A percentile compares a stretch with the other conserved stretches of the same genome.
These are phyloP conservation scores for Gymnoscopelus braueri DNA, from an alignment of 2,797 vertebrate species.

Conservation along the genomic window DNA sequence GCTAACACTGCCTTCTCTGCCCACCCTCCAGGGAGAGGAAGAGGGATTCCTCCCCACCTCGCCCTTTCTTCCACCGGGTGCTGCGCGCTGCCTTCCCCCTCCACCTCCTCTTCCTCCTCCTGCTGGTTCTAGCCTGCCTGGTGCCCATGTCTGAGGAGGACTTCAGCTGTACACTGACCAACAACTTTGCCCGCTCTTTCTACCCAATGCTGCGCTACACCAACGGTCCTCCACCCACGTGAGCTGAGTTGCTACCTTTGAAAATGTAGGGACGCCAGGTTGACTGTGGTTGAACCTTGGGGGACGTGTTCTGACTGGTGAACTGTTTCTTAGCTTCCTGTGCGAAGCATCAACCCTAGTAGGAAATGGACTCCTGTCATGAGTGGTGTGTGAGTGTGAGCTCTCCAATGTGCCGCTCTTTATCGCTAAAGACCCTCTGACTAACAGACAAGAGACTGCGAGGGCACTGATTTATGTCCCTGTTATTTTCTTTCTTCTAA, in stretches of 20 bases:
- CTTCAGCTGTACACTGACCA: conserved; percentile 90
- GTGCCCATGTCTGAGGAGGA: conserved; percentile 86
- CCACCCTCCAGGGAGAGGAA: conserved; percentile 70
- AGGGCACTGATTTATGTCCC: neutral
- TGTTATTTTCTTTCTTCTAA: neutral
- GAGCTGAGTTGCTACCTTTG: conserved; percentile 44
- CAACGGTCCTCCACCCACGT: conserved; percentile 93
- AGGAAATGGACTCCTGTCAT: neutral
- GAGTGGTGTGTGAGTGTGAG: neutral
- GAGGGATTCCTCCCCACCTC: conserved; percentile 47
- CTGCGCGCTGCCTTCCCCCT: conserved; percentile 88
- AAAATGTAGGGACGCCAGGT: too few relatives aligned
- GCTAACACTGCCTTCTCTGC: conserved; percentile 6
- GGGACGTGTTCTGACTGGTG: too few relatives aligned
- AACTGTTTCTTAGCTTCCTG: too few relatives aligned
- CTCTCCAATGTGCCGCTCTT: neutral
- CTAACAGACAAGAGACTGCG: neutral
- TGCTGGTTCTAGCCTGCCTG: conserved; percentile 88
- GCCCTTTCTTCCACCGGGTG: conserved; percentile 85
- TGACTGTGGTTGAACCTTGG: too few relatives aligned
- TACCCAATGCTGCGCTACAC: conserved; percentile 94
- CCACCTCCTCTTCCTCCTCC: conserved; percentile 86
- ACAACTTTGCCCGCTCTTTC: conserved; percentile 95
- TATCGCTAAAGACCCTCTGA: neutral
- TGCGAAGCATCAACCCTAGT: too few relatives aligned